A percentile compares a stretch with the other conserved stretches of the same genome.
Conservation (phyloP, 2,888 invertebrate species). For the Strigamia maritima region DNA sequence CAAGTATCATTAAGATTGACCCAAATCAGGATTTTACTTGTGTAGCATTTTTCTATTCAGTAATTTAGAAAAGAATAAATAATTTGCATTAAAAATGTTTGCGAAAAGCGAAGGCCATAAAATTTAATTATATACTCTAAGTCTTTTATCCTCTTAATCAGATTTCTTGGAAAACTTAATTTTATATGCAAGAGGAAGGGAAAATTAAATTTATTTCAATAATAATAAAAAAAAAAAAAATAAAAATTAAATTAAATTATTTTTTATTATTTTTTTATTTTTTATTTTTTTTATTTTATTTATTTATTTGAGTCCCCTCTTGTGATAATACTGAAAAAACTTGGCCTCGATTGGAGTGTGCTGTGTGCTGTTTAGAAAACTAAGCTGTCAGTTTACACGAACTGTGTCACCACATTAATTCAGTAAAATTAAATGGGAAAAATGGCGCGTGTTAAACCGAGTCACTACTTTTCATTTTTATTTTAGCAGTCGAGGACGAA, state of each 20-base stretch:
- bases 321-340: not conserved
- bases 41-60: not conserved
- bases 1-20: constrained; percentile 24
- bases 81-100: not conserved
- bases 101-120: not conserved
- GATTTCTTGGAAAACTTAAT: not conserved
- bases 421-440: constrained; percentile 1
- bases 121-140: constrained; percentile 9
- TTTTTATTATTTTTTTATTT: not conserved
- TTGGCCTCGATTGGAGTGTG: not conserved
- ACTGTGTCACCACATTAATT: constrained; percentile 2
- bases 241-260: too few species aligned
- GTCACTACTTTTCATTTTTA: not conserved
- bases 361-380: not conserved
- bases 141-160: constrained; percentile 8
- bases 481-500: not conserved
- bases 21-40: not conserved
- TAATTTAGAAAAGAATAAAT: not conserved
- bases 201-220: not conserved
- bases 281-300: not conserved
- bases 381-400: not conserved
- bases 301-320: not conserved
- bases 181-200: not conserved
- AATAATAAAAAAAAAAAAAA: too few species aligned
- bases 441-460: not conserved